Percentiles rank a stretch among this genome's conserved stretches.
These are phyloP conservation scores for Xyliphius kryptos DNA, from an alignment of 2,113 vertebrate genomes.

Conservation along the genomic window DNA sequence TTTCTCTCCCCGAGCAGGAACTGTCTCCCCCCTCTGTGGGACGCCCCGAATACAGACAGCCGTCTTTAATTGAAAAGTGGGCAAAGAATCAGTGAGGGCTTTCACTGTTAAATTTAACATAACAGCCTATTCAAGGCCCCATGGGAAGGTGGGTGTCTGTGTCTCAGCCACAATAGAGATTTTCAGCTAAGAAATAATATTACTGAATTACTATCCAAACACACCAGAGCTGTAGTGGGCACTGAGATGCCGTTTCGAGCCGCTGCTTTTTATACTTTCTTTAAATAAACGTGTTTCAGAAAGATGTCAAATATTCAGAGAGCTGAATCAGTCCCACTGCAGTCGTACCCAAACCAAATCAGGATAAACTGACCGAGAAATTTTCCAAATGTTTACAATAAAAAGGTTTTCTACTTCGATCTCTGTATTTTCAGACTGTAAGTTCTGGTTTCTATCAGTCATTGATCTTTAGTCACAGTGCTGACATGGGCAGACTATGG, in stretches of 20 bases:
- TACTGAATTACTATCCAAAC: slow-evolving; percentile 21
- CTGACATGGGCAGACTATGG: too few species aligned
- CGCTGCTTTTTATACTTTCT: not conserved
- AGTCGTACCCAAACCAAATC: too few species aligned
- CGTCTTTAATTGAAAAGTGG: slow-evolving; percentile 4
- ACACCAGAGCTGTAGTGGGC: not conserved
- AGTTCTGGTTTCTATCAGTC: too few species aligned
- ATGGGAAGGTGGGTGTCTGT: slow-evolving; percentile 15
- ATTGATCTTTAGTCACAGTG: too few species aligned
- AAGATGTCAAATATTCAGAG: too few species aligned
- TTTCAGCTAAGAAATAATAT: slow-evolving; percentile 18
- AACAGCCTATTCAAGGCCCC: slow-evolving; percentile 1
- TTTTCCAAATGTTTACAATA: too few species aligned
- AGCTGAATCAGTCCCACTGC: too few species aligned
- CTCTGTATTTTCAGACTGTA: too few species aligned
- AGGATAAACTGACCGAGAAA: too few species aligned
- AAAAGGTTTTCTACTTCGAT: too few species aligned
- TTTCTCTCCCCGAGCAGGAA: slow-evolving; percentile 7
- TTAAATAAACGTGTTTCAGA: not conserved
- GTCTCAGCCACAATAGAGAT: not conserved
- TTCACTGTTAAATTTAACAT: slow-evolving; percentile 27
- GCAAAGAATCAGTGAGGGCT: not conserved
- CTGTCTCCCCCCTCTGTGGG: not conserved
- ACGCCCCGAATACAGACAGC: not conserved
- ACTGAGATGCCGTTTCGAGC: not conserved